phyloP scores from a whole-genome alignment of 1,140 invertebrate genomes.

The Drosophila rhopaloa region DNA sequence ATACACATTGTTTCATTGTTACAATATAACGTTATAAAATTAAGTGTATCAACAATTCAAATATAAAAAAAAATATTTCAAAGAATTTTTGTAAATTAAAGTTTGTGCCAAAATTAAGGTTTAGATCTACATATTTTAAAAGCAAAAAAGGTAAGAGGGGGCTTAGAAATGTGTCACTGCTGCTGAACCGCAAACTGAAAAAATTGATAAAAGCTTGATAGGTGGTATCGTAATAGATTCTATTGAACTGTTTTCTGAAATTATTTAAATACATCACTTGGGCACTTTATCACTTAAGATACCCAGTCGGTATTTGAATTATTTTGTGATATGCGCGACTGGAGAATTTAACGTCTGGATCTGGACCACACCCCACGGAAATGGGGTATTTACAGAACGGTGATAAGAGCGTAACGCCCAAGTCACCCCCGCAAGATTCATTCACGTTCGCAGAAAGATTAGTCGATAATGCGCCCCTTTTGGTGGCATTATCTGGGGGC shows the following conservation, averaged over 20 bases:
- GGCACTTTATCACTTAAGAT: slow-evolving; percentile 17
- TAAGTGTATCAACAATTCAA: too few species aligned
- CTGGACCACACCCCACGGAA: slow-evolving; percentile 71
- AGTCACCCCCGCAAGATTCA: slow-evolving; percentile 35
- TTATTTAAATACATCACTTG: not conserved
- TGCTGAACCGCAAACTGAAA: too few species aligned
- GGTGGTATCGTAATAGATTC: not conserved
- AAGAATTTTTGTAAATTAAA: too few species aligned
- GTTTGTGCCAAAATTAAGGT: too few species aligned
- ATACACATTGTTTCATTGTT: too few species aligned
- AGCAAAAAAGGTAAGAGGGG: too few species aligned
- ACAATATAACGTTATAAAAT: too few species aligned
- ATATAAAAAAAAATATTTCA: too few species aligned
- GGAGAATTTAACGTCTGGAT: slow-evolving; percentile 38
- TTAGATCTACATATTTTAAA: too few species aligned
- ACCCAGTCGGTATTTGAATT: slow-evolving; percentile 4
- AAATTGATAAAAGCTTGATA: not conserved
- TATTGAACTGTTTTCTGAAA: too few species aligned
- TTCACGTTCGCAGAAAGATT: slow-evolving; percentile 13
- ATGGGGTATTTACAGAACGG: slow-evolving; percentile 36
- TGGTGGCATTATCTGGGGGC: slow-evolving; percentile 26
- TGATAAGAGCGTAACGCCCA: slow-evolving; percentile 60
- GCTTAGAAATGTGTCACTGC: not conserved
- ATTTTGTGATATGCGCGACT: slow-evolving; percentile 24
- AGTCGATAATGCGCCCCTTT: slow-evolving; percentile 19